phyloP scores from a whole-genome alignment of 2,113 vertebrate species.

The Grammomys dolichurus region DNA sequence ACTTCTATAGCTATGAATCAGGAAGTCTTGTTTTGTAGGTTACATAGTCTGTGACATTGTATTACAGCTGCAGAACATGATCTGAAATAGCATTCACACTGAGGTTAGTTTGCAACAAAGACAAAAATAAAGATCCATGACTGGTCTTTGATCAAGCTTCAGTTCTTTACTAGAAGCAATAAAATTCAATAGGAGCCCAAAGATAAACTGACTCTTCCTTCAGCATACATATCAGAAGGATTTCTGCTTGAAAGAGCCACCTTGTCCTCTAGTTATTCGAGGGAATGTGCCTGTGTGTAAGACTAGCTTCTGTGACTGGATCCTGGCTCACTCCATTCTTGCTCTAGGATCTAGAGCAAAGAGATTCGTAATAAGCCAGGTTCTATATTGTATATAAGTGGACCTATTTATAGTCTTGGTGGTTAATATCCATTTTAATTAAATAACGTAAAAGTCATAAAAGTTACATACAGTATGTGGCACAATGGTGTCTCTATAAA shows the following conservation, averaged over 20 bases:
- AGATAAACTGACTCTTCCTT: background rate
- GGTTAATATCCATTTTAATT: background rate
- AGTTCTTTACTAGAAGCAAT: background rate
- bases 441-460: background rate
- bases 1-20: background rate
- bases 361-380: background rate
- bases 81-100: background rate
- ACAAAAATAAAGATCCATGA: background rate
- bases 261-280: background rate
- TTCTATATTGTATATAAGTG: background rate
- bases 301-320: background rate
- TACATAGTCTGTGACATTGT: background rate
- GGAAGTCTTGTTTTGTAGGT: background rate
- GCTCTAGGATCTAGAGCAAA: background rate
- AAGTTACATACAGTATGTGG: background rate
- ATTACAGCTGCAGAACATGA: background rate
- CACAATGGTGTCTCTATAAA: background rate
- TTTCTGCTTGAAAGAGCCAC: background rate
- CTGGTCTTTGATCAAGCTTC: background rate
- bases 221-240: background rate
- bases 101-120: background rate
- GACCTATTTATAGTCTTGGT: background rate
- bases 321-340: background rate
- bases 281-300: background rate
- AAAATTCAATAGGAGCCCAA: background rate